Base-by-base conservation (phyloP, 1,140 invertebrate species). In the Caerostris darwini region DNA sequence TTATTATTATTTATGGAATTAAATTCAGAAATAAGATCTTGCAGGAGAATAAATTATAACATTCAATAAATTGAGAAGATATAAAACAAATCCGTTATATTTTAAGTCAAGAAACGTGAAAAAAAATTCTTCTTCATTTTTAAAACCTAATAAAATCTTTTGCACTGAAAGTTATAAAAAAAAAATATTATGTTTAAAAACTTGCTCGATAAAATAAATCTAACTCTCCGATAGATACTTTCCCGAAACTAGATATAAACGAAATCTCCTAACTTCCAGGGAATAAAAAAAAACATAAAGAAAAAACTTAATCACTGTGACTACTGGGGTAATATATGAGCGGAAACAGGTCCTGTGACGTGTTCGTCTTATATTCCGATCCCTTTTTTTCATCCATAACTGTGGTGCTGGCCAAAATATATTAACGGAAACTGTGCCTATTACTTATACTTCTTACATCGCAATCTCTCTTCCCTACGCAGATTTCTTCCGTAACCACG, bases 381-480 rank as follows among this genome's bases (percentile, higher is more conserved):
- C 61, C 59, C 34, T 57, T 85, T 53, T 88, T 83, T 83, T 83
- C 54, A 77, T 77, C 71, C 71, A 8, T 77, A 77, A 77, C 71
- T 34, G 53, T 34, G 71, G 71, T 10, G 53, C 71, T 10, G 19
- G 71, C 7, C 8, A 77, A 77, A 85, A 88, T 88, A 88, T 88
- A 88, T 88, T 54, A 64, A 57, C 86, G 86, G 86, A 88, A 88
- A 64, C 86, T 57, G 61, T 34, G 10, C 59, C 86, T 61, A 88
- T 88, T 88, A 88, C 86, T 88, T 88, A 67, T 88, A 88, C 86
- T 88, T 88, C 86, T 88, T 88, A 88, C 86, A 64, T 64, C 86
- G 12, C 58, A 88, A 88, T 88, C 59, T 57, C 56, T 83, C 61
- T 67, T 88, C 7, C 57, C 83, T 85, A 85, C 56, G 83, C 59